phyloP scores from a whole-genome alignment of 2,113 vertebrate genomes.

The Istiophorus platypterus region DNA sequence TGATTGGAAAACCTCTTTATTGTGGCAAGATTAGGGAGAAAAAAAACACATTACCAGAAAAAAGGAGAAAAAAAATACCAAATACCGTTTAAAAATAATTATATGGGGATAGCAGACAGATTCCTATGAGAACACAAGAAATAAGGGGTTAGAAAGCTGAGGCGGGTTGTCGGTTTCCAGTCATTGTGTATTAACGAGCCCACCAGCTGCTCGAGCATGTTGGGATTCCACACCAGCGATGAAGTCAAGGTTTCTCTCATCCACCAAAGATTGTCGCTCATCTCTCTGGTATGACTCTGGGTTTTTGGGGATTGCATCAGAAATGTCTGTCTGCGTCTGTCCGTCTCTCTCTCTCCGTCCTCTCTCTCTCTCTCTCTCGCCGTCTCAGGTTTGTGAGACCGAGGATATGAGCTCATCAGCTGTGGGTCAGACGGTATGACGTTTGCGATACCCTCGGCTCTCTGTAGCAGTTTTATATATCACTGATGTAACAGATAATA shows the following conservation, averaged over 20 bases:
- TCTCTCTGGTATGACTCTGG: constrained; percentile 71
- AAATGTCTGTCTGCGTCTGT: constrained; percentile 17
- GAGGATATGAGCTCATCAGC: constrained; percentile 70
- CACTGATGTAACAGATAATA: constrained; percentile 67
- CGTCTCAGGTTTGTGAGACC: constrained; percentile 52
- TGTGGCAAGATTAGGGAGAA: constrained; percentile 29
- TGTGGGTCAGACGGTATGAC: constrained; percentile 66
- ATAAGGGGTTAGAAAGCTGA: background rate
- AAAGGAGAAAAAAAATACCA: constrained; percentile 46
- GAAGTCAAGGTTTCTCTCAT: constrained; percentile 72
- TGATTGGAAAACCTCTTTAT: constrained; percentile 63
- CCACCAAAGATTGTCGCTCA: constrained; percentile 68
- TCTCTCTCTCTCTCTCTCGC: background rate
- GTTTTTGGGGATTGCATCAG: constrained; percentile 71
- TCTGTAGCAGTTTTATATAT: constrained; percentile 44
- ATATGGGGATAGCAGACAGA: constrained; percentile 46
- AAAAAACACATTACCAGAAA: constrained; percentile 33
- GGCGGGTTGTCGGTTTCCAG: constrained; percentile 64
- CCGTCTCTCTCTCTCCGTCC: background rate
- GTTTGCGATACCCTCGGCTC: constrained; percentile 30
- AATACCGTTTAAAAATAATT: constrained; percentile 32
- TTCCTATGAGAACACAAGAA: constrained; percentile 46
- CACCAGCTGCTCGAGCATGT: constrained; percentile 70
- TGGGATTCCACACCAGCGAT: constrained; percentile 73
- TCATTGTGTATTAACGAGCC: constrained; percentile 61